Conservation (phyloP, 2,888 invertebrate species). For the Lasiommata megera region DNA sequence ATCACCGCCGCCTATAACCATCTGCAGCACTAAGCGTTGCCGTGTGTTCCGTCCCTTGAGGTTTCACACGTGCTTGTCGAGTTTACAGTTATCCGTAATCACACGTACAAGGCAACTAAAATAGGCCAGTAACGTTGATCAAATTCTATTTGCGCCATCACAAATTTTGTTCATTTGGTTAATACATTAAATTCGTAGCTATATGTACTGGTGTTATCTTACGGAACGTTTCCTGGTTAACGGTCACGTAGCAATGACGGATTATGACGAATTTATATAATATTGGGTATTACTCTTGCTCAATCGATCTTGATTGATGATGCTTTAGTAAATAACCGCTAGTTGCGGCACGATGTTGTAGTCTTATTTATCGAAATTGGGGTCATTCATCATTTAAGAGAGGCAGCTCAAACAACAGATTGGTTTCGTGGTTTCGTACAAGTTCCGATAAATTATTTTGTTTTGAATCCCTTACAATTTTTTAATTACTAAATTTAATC, state of each 20-base stretch:
- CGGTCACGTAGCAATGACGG: slow-evolving; percentile 48
- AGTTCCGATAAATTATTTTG: too few relatives aligned
- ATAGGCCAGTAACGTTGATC: too few relatives aligned
- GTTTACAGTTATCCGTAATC: too few relatives aligned
- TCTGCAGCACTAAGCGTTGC: too few relatives aligned
- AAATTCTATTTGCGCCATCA: background rate
- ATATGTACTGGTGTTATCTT: slow-evolving; percentile 27
- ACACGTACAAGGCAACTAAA: too few relatives aligned
- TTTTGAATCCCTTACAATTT: too few relatives aligned
- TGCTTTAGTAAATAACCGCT: slow-evolving; percentile 33
- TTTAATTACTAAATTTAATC: too few relatives aligned
- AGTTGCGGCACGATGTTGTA: slow-evolving; percentile 18
- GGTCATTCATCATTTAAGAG: slow-evolving; percentile 12
- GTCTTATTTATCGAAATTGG: slow-evolving; percentile 22
- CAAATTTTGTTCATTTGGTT: background rate
- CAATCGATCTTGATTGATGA: slow-evolving; percentile 56
- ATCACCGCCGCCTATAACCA: too few relatives aligned
- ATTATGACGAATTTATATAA: slow-evolving; percentile 57
- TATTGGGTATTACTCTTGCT: slow-evolving; percentile 33
- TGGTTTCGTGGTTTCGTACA: background rate
- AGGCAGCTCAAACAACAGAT: background rate
- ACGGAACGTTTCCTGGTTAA: slow-evolving; percentile 9
- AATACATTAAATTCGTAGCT: slow-evolving; percentile 11
- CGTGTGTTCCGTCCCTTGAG: too few relatives aligned
- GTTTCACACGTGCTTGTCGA: too few relatives aligned